Evolutionary conservation across 2,797 vertebrate species (phyloP), one percentile per base, ranked within the genome.

Genomic region (Cygnus olor): DNA sequence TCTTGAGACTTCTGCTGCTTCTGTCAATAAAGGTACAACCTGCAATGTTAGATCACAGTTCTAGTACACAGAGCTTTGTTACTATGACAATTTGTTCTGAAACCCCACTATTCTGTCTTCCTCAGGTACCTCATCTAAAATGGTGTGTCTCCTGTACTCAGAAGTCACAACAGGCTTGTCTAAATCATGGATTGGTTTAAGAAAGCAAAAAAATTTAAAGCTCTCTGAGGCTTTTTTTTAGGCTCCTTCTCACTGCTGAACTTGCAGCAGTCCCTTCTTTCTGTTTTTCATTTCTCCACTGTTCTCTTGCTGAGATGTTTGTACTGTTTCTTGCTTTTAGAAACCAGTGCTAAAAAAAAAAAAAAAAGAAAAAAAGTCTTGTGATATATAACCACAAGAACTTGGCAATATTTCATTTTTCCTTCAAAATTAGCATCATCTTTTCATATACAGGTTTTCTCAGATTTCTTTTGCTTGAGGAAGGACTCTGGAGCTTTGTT

Each of bases 381-480:
- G 71, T 80, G 79, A 90, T 93, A 57, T 73, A 45, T 24, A 94
- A 74, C 72, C 72, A 89, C 76, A 83, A 80, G 76, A 81, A 81
- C 79, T 94, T 96, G 87, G 85, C 92, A 88, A 89, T 71, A 85
- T 51, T 94, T 89, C 53, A 53, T 72, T 80, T 92, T 92, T 63
- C 49, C 63, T 93, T 93, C 86, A 87, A 65, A 95, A 87, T 89
- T 74, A 92, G 76, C 34, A 32, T 81, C 40, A 8, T 85, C 70
- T 85, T 77, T 83, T 83, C 51, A 76, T 58, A 40, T 40, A 54
- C 54, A 93, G 66, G 72, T 92, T 96, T 92, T 82, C 49, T 96
- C 60, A 61, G 78, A 76, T 82, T 84, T 85, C 60, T 84, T 84
- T 90, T 79, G 36, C 74, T 95, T 85, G 47, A 84, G 49, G 71